Evolutionary conservation across 1,140 invertebrate species (phyloP), one percentile per base, ranked within the genome.

Genomic region (Aphelenchoides fujianensis): DNA sequence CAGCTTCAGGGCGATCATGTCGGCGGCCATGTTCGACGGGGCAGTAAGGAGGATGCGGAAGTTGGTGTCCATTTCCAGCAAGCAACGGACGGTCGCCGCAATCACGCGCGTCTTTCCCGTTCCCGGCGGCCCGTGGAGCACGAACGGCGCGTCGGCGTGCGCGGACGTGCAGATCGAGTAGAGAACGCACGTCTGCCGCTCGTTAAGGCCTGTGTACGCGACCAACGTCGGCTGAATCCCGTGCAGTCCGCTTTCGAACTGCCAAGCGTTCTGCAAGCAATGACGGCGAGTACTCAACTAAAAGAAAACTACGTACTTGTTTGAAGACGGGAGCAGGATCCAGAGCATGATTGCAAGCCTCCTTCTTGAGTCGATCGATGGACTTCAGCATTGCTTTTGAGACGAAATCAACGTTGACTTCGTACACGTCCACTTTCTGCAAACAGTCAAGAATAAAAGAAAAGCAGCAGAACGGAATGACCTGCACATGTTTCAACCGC

Each of bases 101-200:
- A 23, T 59, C 7, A 19, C 19, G 5, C 19, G 55, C 5, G 55
- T 59, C 23, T 59, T 59, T 5, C 55, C 55, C 5, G 55, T 59
- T 5, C 55, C 55, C 19, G 55, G 55, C 28, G 55, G 55, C 7
- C 55, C 55, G 23, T 59, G 55, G 27, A 59, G 23, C 28, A 59
- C 5, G 34, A 7, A 59, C 5, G 55, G 55, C 12, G 12, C 7
- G 7, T 7, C 23, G 5, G 23, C 19, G 55, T 59, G 55, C 23
- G 55, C 7, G 5, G 55, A 5, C 23, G 55, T 59, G 55, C 55
- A 59, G 55, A 59, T 59, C 5, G 55, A 59, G 19, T 59, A 59
- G 55, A 59, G 55, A 5, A 5, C 55, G 12, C 5, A 5, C 28
- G 55, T 32, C 19, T 59, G 55, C 34, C 19, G 5, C 7, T 59